Evolutionary conservation across 2,113 vertebrate species (phyloP), one percentile per base, ranked within the genome.

Genomic region (Gadus chalcogrammus): DNA sequence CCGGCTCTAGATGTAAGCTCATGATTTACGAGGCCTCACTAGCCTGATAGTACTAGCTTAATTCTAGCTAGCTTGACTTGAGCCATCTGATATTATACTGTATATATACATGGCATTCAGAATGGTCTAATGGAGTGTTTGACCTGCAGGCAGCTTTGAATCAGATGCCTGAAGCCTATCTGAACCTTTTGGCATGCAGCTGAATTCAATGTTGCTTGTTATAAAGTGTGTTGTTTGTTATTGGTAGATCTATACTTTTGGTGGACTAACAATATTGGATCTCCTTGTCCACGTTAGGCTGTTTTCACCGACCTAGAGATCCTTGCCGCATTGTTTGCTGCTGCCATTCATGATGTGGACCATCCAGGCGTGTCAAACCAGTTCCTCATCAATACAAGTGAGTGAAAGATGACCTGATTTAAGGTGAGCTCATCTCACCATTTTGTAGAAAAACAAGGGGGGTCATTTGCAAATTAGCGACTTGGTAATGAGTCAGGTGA

Each of bases 301-400:
- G 95, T 97, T 64, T 97, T 97, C 89, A 96, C 94, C 1, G 95
- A 97, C 88, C 88, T 97, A 81, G 95, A 97, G 90, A 95, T 96
- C 64, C 89, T 97, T 24, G 96, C 95, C 3, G 95, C 95, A 0
- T 85, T 97, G 74, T 97, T 96, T 63, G 95, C 95, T 22, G 95
- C 94, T 53, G 95, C 95, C 84, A 97, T 97, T 74, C 96, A 97
- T 15, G 96, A 97, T 17, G 95, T 97, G 73, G 95, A 97, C 85
- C 95, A 97, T 85, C 95, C 95, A n/a, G 95, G 95, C 24, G 95
- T 97, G 81, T 97, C 95, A 78, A 97, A 97, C 90, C 95, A 97
- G 86, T 97, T 97, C 82, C 93, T 97, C 75, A 97, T 97, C 84
- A 97, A 96, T 81, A 97, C 95, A 75, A 97, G 95, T 97, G 88